Evolutionary conservation across 1,140 invertebrate species (phyloP).

Genomic region (Yoshiicerus persimilis): DNA sequence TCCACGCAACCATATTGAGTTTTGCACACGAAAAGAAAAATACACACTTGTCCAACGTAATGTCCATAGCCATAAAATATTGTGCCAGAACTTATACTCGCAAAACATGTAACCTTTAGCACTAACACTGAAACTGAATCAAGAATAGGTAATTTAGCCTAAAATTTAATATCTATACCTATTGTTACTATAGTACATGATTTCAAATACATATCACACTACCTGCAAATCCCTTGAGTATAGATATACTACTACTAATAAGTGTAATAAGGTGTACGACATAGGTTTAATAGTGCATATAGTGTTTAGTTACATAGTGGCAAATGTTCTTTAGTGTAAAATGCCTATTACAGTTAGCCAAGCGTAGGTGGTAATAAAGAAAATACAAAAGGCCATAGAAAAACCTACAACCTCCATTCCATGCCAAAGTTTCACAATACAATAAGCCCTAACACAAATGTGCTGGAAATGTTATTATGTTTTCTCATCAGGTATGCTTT

Average conservation of each 20-base stretch:
- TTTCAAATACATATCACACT: no score
- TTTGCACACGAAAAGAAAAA: neutral
- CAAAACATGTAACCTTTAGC: neutral
- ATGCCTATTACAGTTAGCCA: neutral
- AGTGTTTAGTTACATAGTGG: neutral
- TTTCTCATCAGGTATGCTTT: neutral
- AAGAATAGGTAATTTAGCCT: neutral
- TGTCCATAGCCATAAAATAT: neutral
- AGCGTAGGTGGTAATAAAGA: constrained; percentile 16
- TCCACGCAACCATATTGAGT: neutral
- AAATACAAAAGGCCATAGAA: constrained; percentile 4
- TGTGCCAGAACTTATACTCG: neutral
- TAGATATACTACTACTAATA: neutral
- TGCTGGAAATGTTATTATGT: neutral
- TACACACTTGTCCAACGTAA: neutral
- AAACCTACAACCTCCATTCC: neutral
- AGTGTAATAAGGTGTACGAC: neutral
- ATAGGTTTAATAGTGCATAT: neutral
- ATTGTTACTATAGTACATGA: no score
- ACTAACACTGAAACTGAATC: no score
- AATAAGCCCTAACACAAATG: neutral
- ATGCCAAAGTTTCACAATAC: neutral
- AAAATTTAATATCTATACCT: neutral
- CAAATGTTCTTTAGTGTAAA: neutral
- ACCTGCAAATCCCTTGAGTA: no score